Evolutionary conservation across 2,113 vertebrate genomes (phyloP).

Genomic region (Tenebrosternarchus preto): DNA sequence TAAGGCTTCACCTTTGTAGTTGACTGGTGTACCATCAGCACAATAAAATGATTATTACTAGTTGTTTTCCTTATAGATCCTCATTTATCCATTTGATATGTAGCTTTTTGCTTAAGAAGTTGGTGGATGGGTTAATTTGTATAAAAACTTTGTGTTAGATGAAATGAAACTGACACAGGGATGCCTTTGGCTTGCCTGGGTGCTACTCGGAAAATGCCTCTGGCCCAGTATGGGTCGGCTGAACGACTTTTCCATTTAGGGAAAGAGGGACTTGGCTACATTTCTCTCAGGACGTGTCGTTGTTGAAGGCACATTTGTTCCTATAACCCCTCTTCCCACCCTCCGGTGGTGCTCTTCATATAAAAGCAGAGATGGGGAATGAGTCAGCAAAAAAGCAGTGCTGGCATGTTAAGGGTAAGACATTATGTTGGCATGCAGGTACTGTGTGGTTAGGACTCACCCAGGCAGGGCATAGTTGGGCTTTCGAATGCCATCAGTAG

Average conservation of each 20-base stretch:
- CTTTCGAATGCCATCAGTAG: background rate
- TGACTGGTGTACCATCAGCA: too few species aligned
- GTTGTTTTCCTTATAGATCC: too few species aligned
- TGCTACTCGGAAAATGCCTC: background rate
- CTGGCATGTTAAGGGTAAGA: too few species aligned
- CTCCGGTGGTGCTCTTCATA: background rate
- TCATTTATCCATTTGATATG: too few species aligned
- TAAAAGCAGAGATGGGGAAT: background rate
- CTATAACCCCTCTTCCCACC: background rate
- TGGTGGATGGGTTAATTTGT: background rate
- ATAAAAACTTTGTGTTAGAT: background rate
- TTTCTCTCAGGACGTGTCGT: background rate
- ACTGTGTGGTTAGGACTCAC: background rate
- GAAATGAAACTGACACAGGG: too few species aligned
- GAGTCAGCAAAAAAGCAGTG: background rate
- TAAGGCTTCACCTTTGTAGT: background rate
- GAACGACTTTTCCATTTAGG: background rate
- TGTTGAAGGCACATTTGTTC: constrained; percentile 10
- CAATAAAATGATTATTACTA: too few species aligned
- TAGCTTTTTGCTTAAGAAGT: background rate
- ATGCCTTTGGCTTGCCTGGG: background rate
- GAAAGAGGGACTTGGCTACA: background rate
- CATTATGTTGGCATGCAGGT: background rate
- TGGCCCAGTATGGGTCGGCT: background rate
- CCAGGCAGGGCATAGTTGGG: background rate